Evolutionary conservation across 2,113 vertebrate species (phyloP), one percentile per base, ranked within the genome.

Genomic region (Trochalopteron elliotii): DNA sequence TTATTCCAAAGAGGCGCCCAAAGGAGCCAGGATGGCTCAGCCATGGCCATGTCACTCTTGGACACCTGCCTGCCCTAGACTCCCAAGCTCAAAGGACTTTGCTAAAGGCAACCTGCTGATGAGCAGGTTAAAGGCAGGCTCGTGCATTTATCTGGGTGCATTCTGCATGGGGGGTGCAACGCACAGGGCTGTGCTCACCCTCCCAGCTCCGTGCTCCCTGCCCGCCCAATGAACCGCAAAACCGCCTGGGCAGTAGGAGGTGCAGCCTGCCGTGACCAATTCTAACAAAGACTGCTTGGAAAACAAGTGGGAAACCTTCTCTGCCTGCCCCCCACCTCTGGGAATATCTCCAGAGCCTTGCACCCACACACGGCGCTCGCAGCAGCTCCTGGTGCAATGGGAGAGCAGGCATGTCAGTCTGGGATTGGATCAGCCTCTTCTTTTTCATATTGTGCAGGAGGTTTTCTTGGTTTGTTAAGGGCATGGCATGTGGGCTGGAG

Each of bases 341-440:
- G 81, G 90, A 96, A 89, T 0, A 0, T 72, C 82, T 91, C 78
- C 92, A 95, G 75, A 87, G 65, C 70, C 37, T 75, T 68, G 74
- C 3, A 15, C 64, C 78, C 60, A 64, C 88, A 71, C 4, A 3
- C 1, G 44, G 42, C 15, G 45, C 53, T 94, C 2, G 0, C 2
- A 1, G 52, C 52, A 70, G 61, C 56, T 87, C 50, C 40, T 0
- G 0, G 39, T 2, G 2, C 8, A 3, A 9, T 0, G 1, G 55
- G 30, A 63, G 47, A 42, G 53, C 0, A 0, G 15, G 31, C 11
- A 4, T 0, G 0, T 31, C 89, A 63, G 4, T 25, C 39, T 0
- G 4, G 35, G 39, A 50, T 1, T 35, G 37, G 30, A 82, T 33
- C 28, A 9, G 47, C 10, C 42, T 19, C n/a, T 52, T 87, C 55